These are phyloP conservation scores for Helicoverpa assulta DNA, from an alignment of 2,888 invertebrate genomes.

Conservation along the genomic window DNA sequence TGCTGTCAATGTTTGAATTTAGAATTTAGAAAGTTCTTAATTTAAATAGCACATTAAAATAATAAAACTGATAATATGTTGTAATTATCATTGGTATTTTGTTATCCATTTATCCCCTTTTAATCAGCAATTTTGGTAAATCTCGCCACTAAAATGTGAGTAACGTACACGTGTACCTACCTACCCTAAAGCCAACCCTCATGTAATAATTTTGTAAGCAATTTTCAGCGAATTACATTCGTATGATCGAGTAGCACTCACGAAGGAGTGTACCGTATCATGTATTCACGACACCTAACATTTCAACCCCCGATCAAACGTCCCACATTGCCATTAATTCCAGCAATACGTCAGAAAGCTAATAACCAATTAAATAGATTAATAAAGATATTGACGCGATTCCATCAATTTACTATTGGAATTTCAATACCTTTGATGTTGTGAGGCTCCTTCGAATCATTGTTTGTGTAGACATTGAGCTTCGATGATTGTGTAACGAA, in stretches of 20 bases:
- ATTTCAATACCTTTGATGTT: constrained; percentile 83
- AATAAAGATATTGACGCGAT: constrained; percentile 86
- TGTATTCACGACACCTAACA: constrained; percentile 52
- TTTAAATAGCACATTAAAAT: neutral
- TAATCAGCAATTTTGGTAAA: too few relatives aligned
- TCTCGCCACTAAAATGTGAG: too few relatives aligned
- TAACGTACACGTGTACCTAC: neutral
- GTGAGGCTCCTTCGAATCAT: constrained; percentile 78
- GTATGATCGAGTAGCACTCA: constrained; percentile 63
- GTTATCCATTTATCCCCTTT: too few relatives aligned
- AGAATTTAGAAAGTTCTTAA: neutral
- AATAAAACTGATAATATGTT: too few relatives aligned
- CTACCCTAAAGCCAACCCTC: neutral
- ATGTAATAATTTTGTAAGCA: constrained; percentile 28
- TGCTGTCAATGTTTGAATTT: constrained; percentile 29
- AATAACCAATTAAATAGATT: constrained; percentile 89
- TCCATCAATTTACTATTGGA: constrained; percentile 83
- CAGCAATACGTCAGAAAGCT: constrained; percentile 77
- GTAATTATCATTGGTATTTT: too few relatives aligned
- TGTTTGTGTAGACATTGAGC: constrained; percentile 81
- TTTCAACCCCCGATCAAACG: constrained; percentile 77
- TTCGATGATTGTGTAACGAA: constrained; percentile 70
- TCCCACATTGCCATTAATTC: constrained; percentile 83
- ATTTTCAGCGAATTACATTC: constrained; percentile 58
- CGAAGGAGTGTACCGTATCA: constrained; percentile 46